Conservation (phyloP, 2,113 vertebrate genomes). For the Sapayoa aenigma region DNA sequence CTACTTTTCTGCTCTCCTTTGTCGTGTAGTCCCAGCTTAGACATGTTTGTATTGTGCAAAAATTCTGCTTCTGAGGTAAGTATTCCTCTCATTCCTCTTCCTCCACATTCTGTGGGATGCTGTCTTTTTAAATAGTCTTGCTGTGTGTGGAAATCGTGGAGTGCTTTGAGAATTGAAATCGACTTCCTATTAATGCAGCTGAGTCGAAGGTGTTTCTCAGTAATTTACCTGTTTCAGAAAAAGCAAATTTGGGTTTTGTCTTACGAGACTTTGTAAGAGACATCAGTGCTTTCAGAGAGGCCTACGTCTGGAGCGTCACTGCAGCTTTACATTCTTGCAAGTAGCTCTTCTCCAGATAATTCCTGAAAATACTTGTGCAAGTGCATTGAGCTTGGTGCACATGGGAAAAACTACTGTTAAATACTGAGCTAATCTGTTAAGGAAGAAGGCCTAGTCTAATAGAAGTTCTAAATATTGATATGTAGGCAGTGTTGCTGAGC, state of each 20-base stretch:
- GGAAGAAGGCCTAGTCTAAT: background rate
- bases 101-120: background rate
- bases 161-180: background rate
- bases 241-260: background rate
- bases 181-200: background rate
- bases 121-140: background rate
- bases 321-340: background rate
- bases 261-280: background rate
- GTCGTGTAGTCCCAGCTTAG: background rate
- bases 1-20: background rate
- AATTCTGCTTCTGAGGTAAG: background rate
- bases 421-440: background rate
- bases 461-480: background rate
- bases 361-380: background rate
- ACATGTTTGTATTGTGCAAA: fast-evolving
- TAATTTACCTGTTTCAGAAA: background rate
- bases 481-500: background rate
- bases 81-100: background rate
- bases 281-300: fast-evolving
- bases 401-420: background rate
- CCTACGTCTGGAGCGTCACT: background rate
- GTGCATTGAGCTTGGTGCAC: background rate
- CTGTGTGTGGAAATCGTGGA: background rate
- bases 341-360: background rate
- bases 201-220: background rate